These are phyloP conservation scores for Gymnobelideus leadbeateri DNA, from an alignment of 2,113 vertebrate species.

Conservation along the genomic window DNA sequence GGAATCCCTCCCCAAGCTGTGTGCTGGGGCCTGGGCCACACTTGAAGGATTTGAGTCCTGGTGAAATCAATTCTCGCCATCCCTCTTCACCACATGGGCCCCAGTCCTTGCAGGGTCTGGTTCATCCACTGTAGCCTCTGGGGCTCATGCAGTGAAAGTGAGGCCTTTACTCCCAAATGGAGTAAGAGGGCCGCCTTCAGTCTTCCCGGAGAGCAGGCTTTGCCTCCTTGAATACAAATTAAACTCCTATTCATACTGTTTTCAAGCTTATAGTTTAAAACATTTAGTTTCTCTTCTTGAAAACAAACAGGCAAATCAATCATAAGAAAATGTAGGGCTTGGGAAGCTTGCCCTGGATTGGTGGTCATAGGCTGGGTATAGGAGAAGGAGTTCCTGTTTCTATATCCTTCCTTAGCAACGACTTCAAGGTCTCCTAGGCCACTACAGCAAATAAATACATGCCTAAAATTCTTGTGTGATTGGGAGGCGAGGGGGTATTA, in stretches of 20 bases:
- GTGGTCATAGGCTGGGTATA: neutral
- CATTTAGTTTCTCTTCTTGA: neutral
- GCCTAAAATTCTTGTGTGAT: neutral
- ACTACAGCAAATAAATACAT: neutral
- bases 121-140: neutral
- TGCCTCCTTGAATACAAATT: neutral
- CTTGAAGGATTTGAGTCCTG: neutral
- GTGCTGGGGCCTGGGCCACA: neutral
- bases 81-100: neutral
- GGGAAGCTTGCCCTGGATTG: neutral
- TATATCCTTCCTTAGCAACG: neutral
- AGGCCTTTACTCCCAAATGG: neutral
- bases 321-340: too few species aligned
- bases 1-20: neutral
- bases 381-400: neutral
- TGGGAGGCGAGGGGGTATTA: neutral
- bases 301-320: neutral
- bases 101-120: neutral
- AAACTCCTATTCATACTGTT: neutral
- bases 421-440: neutral
- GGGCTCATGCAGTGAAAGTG: accelerated
- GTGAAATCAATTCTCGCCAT: neutral
- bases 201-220: neutral
- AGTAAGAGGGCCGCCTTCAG: neutral
- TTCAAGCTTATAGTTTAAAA: neutral